Evolutionary conservation across 2,797 vertebrate species (phyloP), one percentile per base, ranked within the genome.

Genomic region (Odontamblyopus lacepedii): DNA sequence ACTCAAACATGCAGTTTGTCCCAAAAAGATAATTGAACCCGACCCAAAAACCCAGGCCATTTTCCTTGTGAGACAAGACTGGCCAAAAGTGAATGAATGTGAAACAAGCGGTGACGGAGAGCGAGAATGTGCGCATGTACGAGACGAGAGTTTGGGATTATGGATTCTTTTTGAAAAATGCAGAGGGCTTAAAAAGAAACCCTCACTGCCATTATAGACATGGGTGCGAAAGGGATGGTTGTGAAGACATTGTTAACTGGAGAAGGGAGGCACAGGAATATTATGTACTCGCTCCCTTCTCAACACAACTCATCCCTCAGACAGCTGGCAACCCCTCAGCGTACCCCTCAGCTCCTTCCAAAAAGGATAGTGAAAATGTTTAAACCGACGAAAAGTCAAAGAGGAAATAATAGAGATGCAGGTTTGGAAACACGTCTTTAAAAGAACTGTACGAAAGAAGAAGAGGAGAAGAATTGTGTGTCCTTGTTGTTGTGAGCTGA

Each of bases 41-140:
- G 83, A 85, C 84, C 85, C 79, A 81, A 35, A 81, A 83, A 86
- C 83, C 76, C 56, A 67, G 87, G 87, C 84, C 85, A 57, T 69
- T 72, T 63, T 56, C 88, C 90, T 91, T 93, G 92, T 91, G 84
- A 91, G 88, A 92, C 90, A 86, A 89, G 92, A 87, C 82, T 70
- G 81, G 86, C 83, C 83, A 65, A 64, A 78, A 71, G 67, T 70
- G 61, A 86, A 81, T 86, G 87, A 92, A 93, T 91, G 91, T 91
- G 88, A 91, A 65, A 83, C 32, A 38, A 44, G 78, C 77, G 41
- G 81, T 75, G 77, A 84, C 80, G 50, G 72, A 72, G 50, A 55
- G 67, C n/a, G 69, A 81, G 83, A 75, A 77, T 65, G 69, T 27
- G 75, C 83, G 78, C 76, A 82, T 68, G 66, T 18, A 26, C 55